Evolutionary conservation across 1,140 invertebrate genomes (phyloP), one percentile per base, ranked within the genome.

Genomic region (Schlechtendalia chinensis): DNA sequence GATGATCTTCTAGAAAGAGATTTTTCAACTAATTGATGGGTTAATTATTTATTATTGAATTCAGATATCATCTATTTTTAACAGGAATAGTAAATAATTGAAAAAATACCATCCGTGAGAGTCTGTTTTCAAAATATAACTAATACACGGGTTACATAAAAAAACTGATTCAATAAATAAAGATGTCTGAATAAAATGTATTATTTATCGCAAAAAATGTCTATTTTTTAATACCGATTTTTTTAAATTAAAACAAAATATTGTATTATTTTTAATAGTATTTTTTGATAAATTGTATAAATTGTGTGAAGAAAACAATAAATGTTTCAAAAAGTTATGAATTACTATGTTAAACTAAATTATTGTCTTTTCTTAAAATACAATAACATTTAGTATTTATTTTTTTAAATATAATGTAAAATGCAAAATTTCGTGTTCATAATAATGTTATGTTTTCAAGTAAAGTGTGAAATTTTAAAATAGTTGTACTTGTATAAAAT

Each of bases 1-100:
- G 69, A 47, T 72, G 47, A 72, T 72, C 54, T 72, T 54, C 22
- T 14, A 27, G 50, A 72, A 72, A 54, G 54, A 72, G 69, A 47
- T 72, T 72, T 72, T 72, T 54, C 69, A 72, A 72, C 69, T 72
- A 72, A 72, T 72, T 72, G 69, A 72, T 54, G 14, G 10, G 22
- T 24, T n/a, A 39, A 69, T 69, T 69, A 69, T 69, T 69, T 69
- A 69, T 69, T 69, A 69, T 69, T 50, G 39, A 69, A 50, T 50
- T 50, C 67, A 50, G 45, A 24, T 50, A 22, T 27, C 24, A 17
- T 63, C 6, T 47, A 22, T 45, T 39, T 0, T 16, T 1, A 8
- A 6, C 45, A 69, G 45, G 22, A 27, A 69, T 8, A 69, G n/a
- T 50, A 69, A 47, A n/a, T 47, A 16, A 69, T 50, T 5, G 19